Conservation (phyloP, 2,113 vertebrate species). For the Callaeas wilsoni region DNA sequence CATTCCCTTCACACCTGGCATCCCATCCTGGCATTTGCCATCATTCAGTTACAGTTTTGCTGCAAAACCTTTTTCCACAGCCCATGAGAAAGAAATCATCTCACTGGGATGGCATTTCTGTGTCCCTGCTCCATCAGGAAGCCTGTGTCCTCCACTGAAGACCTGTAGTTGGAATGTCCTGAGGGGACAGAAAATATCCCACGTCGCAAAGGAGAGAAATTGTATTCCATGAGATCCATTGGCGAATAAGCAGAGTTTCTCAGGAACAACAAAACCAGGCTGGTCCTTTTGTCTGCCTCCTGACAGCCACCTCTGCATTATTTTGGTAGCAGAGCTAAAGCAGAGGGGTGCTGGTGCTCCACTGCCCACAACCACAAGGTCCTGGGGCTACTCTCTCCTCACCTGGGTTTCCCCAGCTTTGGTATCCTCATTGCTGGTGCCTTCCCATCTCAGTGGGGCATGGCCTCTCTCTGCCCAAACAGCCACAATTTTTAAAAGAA, state of each 20-base stretch:
- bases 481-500: fast-evolving
- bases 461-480: not conserved
- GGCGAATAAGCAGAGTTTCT: not conserved
- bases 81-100: not conserved
- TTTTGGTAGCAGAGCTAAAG: not conserved
- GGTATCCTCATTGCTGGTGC: not conserved
- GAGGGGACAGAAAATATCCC: not conserved
- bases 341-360: not conserved
- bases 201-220: not conserved
- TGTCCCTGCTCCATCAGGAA: not conserved
- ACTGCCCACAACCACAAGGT: not conserved
- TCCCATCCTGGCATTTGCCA: not conserved
- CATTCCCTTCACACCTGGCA: not conserved
- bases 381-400: not conserved
- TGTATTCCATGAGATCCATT: not conserved
- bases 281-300: not conserved
- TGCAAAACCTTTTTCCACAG: not conserved
- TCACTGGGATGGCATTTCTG: not conserved
- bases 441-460: not conserved
- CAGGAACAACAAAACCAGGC: not conserved
- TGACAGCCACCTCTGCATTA: not conserved
- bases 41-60: not conserved
- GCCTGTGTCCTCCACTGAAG: not conserved
- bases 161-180: not conserved
- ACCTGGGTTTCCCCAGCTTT: not conserved